phyloP scores from a whole-genome alignment of 2,113 vertebrate species.

The Hippoglossus stenolepis region DNA sequence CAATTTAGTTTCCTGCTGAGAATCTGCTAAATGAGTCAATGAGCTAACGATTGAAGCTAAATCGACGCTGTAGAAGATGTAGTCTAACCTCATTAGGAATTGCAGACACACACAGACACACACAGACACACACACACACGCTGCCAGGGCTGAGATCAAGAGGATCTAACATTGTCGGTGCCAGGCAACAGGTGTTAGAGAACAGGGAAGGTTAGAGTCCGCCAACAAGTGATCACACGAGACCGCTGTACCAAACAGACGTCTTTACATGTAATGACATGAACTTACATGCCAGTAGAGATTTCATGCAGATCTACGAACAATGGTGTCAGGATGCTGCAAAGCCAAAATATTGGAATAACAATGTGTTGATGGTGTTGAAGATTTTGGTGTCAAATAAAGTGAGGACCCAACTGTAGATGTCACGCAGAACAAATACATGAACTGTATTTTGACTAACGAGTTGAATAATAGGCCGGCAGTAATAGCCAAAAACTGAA shows the following conservation, averaged over 20 bases:
- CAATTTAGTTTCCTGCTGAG: constrained; percentile 42
- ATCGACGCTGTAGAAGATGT: constrained; percentile 17
- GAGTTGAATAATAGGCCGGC: too few relatives aligned
- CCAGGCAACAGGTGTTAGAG: constrained; percentile 14
- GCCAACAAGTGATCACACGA: constrained; percentile 11
- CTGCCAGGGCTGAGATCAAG: constrained; percentile 10
- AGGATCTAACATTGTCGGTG: constrained; percentile 18
- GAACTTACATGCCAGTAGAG: background rate
- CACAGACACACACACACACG: constrained; percentile 5
- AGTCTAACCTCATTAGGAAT: constrained; percentile 27
- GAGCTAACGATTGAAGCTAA: constrained; percentile 22
- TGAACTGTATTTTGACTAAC: too few relatives aligned
- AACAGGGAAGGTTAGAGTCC: background rate
- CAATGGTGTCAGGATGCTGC: too few relatives aligned
- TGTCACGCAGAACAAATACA: too few relatives aligned
- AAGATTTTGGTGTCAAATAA: background rate
- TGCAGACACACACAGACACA: constrained; percentile 4
- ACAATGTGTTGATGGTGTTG: background rate
- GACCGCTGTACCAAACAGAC: background rate
- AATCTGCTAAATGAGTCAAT: constrained; percentile 38
- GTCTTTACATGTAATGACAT: background rate
- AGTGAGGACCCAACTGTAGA: too few relatives aligned
- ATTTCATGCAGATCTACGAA: too few relatives aligned
- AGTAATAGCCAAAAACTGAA: too few relatives aligned
- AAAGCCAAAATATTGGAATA: too few relatives aligned